Evolutionary conservation across 2,113 vertebrate species (phyloP), one percentile per base, ranked within the genome.

Genomic region (Sinocyclocheilus grahami): DNA sequence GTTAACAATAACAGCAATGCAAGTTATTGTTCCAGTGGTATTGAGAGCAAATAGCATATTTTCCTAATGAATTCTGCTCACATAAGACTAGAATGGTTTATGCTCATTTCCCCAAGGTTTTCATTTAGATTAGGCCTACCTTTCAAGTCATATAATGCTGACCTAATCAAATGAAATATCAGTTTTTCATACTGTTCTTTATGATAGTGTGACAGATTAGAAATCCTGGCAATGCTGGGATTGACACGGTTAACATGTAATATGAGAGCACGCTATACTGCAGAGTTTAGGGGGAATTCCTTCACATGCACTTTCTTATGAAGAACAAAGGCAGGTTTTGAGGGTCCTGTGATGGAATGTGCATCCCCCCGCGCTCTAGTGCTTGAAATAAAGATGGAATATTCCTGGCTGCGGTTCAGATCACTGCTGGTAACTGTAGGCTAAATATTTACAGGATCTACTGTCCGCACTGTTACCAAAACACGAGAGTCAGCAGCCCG

Each of bases 401-500:
- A 42, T 71, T n/a, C 24, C 22, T 81, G 63, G 55, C 67, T 55
- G 30, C 24, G n/a, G 20, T 78, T 63, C 39, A 60, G 30, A 76
- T 84, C 51, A 58, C 30, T 42, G 9, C 67, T 42, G 33, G 58
- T 69, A 72, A 79, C 8, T 39, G 27, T 5, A n/a, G 27, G 85
- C 20, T 33, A 78, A 78, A 78, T 86, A 48, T 88, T 83, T 83
- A 86, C 84, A 71, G 2, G 75, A 55, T 82, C 30, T 63, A 58
- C 65, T 42, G 67, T 46, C 20, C 9, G 46, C 37, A 24, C 22
- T 42, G 30, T 74, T 78, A 77, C 62, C 60, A 87, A 55, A 87
- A 83, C 30, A 83, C 1, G 6, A 27, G 16, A 2, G 24, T 63
- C 71, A 76, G 78, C 71, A 67, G 55, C 22, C 51, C 2, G 20